A percentile compares a stretch with the other conserved stretches of the same genome.
Conservation (phyloP, 2,113 vertebrate species). For the Chinchilla lanigera region DNA sequence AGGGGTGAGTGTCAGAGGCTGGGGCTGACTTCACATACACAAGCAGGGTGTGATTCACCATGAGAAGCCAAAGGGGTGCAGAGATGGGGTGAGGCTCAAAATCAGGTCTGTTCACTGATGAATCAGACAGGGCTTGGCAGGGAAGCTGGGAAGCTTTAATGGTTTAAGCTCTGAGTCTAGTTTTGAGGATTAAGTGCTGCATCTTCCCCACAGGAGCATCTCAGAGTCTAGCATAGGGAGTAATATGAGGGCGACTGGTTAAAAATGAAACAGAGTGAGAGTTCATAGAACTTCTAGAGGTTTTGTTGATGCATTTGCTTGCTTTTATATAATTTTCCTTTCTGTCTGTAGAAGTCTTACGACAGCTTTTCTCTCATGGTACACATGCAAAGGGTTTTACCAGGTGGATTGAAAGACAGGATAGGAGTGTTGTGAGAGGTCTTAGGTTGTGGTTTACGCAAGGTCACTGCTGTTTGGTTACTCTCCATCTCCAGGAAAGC, state of each 20-base stretch:
- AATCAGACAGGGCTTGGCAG: not conserved
- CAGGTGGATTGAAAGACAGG: not conserved
- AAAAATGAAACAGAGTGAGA: not conserved
- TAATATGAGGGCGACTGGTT: not conserved
- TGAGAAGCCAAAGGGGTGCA: not conserved
- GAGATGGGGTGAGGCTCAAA: not conserved
- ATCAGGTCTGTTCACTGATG: not conserved
- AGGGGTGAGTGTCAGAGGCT: not conserved
- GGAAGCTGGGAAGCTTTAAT: not conserved
- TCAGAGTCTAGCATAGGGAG: not conserved
- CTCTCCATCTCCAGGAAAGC: not conserved
- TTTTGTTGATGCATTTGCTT: not conserved
- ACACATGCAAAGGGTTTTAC: not conserved
- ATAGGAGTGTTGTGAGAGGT: not conserved
- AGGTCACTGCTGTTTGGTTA: not conserved
- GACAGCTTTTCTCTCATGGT: not conserved
- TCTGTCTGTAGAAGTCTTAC: not conserved
- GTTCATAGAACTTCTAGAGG: conserved; percentile 44
- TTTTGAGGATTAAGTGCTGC: not conserved
- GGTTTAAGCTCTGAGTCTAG: not conserved
- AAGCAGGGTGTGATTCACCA: not conserved
- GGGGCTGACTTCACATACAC: not conserved
- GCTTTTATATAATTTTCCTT: conserved; percentile 26
- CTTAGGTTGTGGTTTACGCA: not conserved
- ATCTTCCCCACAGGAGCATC: not conserved